Percentiles rank a stretch among this genome's conserved stretches.
Evolutionary conservation across 2,797 vertebrate genomes (phyloP).

Genomic region (Holocentrus rufus): DNA sequence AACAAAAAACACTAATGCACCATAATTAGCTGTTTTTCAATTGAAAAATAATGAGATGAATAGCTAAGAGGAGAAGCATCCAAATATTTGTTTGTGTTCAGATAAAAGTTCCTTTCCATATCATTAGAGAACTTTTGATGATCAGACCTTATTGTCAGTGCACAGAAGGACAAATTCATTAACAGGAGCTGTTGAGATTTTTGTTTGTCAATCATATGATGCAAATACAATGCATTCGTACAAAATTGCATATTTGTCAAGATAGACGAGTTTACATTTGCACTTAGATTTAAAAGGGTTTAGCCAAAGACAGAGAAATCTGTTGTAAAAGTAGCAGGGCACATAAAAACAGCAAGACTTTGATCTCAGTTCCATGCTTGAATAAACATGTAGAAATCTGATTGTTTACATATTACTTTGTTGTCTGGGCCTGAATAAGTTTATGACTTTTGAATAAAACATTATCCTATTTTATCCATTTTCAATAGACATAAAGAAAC

Average conservation of each 20-base stretch:
- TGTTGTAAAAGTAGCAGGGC: conserved; percentile 3
- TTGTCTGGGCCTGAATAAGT: conserved; percentile 21
- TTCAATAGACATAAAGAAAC: conserved; percentile 16
- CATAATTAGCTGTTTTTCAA: too few relatives aligned
- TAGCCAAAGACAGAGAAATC: conserved; percentile 10
- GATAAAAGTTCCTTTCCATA: too few relatives aligned
- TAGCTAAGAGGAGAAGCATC: too few relatives aligned
- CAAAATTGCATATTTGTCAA: background rate
- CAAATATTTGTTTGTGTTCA: too few relatives aligned
- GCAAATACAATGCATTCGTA: background rate
- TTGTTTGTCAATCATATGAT: background rate
- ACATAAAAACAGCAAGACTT: conserved; percentile 5
- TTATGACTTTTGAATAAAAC: conserved; percentile 48
- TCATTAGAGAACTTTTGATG: too few relatives aligned
- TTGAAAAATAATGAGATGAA: too few relatives aligned
- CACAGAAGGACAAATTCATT: too few relatives aligned
- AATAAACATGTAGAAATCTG: conserved; percentile 21
- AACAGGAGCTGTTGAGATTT: background rate
- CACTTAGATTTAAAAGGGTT: conserved; percentile 16
- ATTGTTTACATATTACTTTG: conserved; percentile 20
- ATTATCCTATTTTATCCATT: conserved; percentile 11
- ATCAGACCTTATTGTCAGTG: too few relatives aligned
- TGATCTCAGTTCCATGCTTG: conserved; percentile 15
- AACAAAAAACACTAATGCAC: too few relatives aligned
- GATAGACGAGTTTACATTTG: background rate